Evolutionary conservation across 1,140 invertebrate genomes (phyloP).

Genomic region (Branchinecta lynchi): DNA sequence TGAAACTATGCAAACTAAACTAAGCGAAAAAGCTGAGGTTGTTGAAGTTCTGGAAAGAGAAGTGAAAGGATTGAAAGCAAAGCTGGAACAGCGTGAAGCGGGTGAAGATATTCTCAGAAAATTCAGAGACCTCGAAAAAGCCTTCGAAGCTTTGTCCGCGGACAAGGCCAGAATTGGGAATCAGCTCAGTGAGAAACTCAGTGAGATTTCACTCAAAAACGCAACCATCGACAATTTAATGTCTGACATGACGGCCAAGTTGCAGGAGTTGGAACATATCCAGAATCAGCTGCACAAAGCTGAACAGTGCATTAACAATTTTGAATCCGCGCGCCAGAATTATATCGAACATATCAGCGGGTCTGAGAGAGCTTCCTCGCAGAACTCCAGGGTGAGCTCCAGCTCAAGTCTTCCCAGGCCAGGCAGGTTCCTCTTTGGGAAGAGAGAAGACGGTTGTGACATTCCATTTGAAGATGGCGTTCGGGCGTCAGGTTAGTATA

Average conservation of each 20-base stretch:
- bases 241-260: background rate
- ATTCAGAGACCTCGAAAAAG: background rate
- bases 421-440: too few relatives aligned
- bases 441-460: too few relatives aligned
- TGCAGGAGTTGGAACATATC: background rate
- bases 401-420: too few relatives aligned
- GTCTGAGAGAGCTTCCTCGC: too few relatives aligned
- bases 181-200: background rate
- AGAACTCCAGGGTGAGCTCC: too few relatives aligned
- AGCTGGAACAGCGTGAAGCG: background rate
- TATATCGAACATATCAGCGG: background rate
- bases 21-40: background rate
- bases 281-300: background rate
- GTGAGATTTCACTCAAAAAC: background rate
- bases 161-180: background rate
- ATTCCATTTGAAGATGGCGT: too few relatives aligned
- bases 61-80: background rate
- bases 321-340: conserved; percentile 3
- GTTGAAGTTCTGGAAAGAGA: conserved; percentile 3
- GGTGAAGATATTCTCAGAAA: background rate
- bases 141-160: background rate
- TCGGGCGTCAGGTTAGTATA: too few relatives aligned
- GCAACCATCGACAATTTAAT: background rate
- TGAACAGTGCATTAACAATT: background rate
- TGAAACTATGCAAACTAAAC: conserved; percentile 14